phyloP scores from a whole-genome alignment of 1,140 invertebrate species.

The Linepithema humile region DNA sequence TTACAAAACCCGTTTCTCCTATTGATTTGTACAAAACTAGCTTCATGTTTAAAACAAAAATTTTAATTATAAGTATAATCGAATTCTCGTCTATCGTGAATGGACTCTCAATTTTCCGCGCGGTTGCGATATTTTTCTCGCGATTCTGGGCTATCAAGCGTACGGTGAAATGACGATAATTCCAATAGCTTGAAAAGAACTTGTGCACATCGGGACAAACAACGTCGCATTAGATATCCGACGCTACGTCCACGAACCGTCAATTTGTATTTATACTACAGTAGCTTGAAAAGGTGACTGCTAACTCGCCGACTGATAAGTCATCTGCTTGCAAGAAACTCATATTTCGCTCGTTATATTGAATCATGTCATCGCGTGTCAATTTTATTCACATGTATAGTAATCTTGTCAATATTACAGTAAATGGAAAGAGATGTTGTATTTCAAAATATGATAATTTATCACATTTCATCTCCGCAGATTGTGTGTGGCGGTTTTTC shows the following conservation, averaged over 20 bases:
- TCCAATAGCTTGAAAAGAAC: conserved; percentile 1
- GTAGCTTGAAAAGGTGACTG: neutral
- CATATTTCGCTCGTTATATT: neutral
- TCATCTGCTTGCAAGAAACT: neutral
- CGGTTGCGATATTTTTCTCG: neutral
- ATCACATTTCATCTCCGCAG: neutral
- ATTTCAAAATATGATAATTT: no score
- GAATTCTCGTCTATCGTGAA: neutral
- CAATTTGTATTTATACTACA: neutral
- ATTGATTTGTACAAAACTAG: no score
- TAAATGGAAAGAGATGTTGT: no score
- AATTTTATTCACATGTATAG: neutral
- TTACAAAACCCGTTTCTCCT: neutral
- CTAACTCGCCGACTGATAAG: neutral
- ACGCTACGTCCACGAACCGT: neutral
- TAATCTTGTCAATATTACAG: neutral
- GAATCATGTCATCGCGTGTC: neutral
- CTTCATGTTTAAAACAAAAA: no score
- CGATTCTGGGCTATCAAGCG: neutral
- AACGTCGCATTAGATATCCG: neutral
- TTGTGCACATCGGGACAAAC: conserved; percentile 2
- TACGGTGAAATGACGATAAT: neutral
- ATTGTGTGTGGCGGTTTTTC: neutral
- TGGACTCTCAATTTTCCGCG: neutral
- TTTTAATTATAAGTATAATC: neutral